These are phyloP conservation scores for Pycnomerus fuliginosus DNA, from an alignment of 2,888 invertebrate genomes.

Conservation along the genomic window DNA sequence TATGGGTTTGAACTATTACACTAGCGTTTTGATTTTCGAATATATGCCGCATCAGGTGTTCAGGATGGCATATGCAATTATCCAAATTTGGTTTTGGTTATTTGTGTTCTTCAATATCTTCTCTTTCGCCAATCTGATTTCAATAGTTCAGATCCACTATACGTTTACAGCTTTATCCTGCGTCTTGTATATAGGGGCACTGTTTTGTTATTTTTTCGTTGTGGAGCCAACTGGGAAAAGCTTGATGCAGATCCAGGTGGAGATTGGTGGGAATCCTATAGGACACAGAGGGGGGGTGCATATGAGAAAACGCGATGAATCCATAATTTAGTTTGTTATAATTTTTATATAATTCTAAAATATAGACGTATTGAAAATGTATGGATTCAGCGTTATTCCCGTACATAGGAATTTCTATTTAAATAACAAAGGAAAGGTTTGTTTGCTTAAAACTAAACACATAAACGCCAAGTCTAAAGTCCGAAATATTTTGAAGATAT, in stretches of 20 bases:
- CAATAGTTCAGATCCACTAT: background rate
- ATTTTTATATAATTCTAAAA: background rate
- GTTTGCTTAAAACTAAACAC: no score
- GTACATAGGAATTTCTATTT: background rate
- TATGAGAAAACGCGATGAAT: no score
- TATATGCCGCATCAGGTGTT: conserved; percentile 41
- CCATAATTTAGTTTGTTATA: no score
- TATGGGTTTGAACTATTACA: conserved; percentile 32
- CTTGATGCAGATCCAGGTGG: conserved; percentile 37
- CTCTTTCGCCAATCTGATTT: conserved; percentile 4
- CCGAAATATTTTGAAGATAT: conserved; percentile 52
- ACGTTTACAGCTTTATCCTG: conserved; percentile 11
- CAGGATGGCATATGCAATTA: conserved; percentile 23
- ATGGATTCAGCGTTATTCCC: background rate
- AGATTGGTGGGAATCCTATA: conserved; percentile 42
- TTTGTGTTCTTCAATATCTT: conserved; percentile 29
- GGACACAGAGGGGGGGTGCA: conserved; percentile 40
- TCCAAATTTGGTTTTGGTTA: conserved; percentile 31
- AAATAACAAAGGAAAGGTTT: conserved; percentile 9
- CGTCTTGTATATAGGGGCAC: conserved; percentile 28
- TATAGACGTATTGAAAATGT: background rate
- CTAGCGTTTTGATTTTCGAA: conserved; percentile 32
- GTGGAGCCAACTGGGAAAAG: conserved; percentile 39
- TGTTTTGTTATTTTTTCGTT: conserved; percentile 29
- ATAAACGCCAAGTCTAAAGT: no score